Evolutionary conservation across 1,140 invertebrate genomes (phyloP).

Genomic region (Bicyclus anynana): DNA sequence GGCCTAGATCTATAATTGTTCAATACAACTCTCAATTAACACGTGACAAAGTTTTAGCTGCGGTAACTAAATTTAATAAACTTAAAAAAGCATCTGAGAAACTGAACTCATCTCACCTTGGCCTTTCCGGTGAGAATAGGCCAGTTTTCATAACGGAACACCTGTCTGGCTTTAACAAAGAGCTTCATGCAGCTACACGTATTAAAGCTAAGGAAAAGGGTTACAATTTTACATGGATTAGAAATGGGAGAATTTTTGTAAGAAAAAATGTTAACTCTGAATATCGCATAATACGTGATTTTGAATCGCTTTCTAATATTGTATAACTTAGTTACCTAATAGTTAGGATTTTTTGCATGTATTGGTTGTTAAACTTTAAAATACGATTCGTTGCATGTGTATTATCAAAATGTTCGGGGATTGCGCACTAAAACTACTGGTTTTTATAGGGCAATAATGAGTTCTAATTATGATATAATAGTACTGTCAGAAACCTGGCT

Average conservation of each 20-base stretch:
- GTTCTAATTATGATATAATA: no score
- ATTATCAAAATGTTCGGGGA: no score
- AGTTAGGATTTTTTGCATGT: not conserved
- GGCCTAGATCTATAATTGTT: not conserved
- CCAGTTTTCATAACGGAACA: not conserved
- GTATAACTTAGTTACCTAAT: not conserved
- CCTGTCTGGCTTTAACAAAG: not conserved
- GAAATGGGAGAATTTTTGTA: no score
- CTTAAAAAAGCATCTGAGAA: not conserved
- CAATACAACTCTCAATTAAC: not conserved
- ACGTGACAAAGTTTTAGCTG: not conserved
- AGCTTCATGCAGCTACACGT: not conserved
- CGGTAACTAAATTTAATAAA: not conserved
- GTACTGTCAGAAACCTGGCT: no score
- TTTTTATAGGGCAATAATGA: no score
- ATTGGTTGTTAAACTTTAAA: not conserved
- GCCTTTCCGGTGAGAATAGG: not conserved
- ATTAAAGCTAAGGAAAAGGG: not conserved
- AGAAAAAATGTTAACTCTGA: not conserved
- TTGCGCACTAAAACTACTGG: no score
- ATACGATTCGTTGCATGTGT: no score
- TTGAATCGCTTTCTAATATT: not conserved
- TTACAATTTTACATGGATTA: not conserved
- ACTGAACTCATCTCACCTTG: not conserved
- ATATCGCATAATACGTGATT: not conserved